Conservation (phyloP, 2,113 vertebrate genomes). For the Pseudorhombus dupliciocellatus region DNA sequence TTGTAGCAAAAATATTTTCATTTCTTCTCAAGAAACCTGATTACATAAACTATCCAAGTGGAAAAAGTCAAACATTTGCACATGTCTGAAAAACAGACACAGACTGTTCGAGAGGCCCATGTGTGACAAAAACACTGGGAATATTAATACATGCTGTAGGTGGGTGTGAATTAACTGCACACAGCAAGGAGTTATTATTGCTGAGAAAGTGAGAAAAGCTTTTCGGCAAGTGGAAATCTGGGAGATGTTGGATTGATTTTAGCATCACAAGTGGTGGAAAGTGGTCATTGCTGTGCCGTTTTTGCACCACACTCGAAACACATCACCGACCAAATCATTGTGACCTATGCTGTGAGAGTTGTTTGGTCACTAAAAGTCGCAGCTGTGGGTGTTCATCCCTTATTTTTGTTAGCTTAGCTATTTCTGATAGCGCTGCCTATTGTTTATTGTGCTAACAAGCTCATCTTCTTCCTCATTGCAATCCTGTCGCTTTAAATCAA, state of each 20-base stretch:
- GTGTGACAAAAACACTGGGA: conserved; percentile 30
- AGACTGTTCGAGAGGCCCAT: not conserved
- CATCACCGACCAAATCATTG: conserved; percentile 6
- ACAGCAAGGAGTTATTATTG: conserved; percentile 31
- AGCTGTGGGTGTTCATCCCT: not conserved
- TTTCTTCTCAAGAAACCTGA: not conserved
- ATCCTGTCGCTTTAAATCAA: not conserved
- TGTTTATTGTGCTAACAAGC: not conserved
- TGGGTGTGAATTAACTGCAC: conserved; percentile 39
- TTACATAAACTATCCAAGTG: too few species aligned
- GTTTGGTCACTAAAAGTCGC: not conserved
- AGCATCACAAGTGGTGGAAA: conserved; percentile 33
- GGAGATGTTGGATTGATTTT: conserved; percentile 54
- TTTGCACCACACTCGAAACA: conserved; percentile 35
- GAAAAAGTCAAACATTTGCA: not conserved
- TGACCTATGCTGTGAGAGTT: conserved; percentile 6
- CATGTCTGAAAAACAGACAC: not conserved
- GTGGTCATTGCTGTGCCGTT: conserved; percentile 35
- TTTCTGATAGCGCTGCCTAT: not conserved
- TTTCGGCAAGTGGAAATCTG: conserved; percentile 30
- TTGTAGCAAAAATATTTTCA: too few species aligned
- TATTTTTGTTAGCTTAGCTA: not conserved
- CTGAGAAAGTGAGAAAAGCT: conserved; percentile 58
- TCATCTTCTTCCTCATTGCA: not conserved
- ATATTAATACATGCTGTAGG: conserved; percentile 35